Conservation (phyloP, 2,113 vertebrate genomes). For the Centropus bengalensis region DNA sequence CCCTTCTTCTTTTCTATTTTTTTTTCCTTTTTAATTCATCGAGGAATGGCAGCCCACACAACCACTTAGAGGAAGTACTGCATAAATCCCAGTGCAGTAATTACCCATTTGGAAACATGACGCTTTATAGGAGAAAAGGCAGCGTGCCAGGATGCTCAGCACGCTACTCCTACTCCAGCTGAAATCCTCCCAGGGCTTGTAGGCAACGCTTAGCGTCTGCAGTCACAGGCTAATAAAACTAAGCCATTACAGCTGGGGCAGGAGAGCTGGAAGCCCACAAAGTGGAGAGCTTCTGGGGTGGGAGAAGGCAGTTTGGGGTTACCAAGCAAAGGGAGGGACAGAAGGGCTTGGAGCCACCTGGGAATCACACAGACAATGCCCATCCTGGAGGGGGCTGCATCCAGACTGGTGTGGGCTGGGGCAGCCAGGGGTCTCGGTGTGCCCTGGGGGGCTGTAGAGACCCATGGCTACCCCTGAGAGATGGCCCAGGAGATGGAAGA, state of each 20-base stretch:
- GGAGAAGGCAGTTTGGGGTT: neutral
- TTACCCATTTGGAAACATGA: conserved; percentile 69
- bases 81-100: conserved; percentile 69
- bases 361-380: accelerated
- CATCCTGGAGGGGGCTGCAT: accelerated
- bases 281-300: neutral
- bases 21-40: neutral
- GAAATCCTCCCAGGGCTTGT: conserved; percentile 49
- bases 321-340: accelerated
- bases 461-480: accelerated
- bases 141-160: conserved; percentile 56
- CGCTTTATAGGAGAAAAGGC: conserved; percentile 56
- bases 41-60: conserved; percentile 33
- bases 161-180: conserved; percentile 50
- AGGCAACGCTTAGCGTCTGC: conserved; percentile 7
- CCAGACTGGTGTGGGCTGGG: accelerated
- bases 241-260: conserved; percentile 29
- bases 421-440: neutral
- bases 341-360: accelerated
- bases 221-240: neutral
- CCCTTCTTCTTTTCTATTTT: neutral
- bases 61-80: conserved; percentile 26
- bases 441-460: neutral
- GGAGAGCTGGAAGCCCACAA: neutral
- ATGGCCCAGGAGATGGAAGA: neutral